Evolutionary conservation across 1,140 invertebrate genomes (phyloP), one percentile per base, ranked within the genome.

Genomic region (Drosophila serrata): DNA sequence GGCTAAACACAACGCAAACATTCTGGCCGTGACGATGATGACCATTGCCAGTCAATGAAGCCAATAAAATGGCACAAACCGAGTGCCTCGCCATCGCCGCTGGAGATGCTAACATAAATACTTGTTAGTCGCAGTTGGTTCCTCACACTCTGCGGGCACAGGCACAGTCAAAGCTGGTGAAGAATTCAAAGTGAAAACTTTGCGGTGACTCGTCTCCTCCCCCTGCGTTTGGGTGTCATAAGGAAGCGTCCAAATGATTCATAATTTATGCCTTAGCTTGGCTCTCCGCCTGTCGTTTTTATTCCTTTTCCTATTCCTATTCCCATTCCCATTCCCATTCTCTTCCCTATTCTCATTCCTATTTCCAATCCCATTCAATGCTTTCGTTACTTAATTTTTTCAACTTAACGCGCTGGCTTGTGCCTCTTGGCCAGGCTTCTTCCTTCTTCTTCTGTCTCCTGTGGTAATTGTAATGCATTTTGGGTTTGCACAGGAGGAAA

Each of bases 161-260:
- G 45, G 43, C 61, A 15, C 55, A 53, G 43, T 49, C 48, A 19
- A 56, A 17, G 33, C 51, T 57, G 33, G 31, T 53, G 19, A 53
- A 22, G 49, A 53, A 53, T 56, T 74, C 35, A 31, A 75, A 45
- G 42, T 59, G 45, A 46, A 51, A 64, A 62, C 67, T 45, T 29
- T 3, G 17, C 11, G 48, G 29, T 57, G 63, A 27, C 42, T 55
- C 17, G 29, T 33, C 13, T 9, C 19, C 56, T 53, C 57, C 67
- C 55, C 65, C 84, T 77, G 75, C 81, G 73, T 67, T 63, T 90
- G 67, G 73, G 81, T 91, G 90, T 91, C 90, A 90, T 91, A 91
- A 91, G 90, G 90, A 91, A 91, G 90, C 81, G 90, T 82, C 81
- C 74, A 91, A 91, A 91, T 91, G 90, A 91, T 90, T 91, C 90